A percentile compares a stretch with the other conserved stretches of the same genome.
These are phyloP conservation scores for Spialia ferax DNA, from an alignment of 2,888 invertebrate genomes.

Conservation along the genomic window DNA sequence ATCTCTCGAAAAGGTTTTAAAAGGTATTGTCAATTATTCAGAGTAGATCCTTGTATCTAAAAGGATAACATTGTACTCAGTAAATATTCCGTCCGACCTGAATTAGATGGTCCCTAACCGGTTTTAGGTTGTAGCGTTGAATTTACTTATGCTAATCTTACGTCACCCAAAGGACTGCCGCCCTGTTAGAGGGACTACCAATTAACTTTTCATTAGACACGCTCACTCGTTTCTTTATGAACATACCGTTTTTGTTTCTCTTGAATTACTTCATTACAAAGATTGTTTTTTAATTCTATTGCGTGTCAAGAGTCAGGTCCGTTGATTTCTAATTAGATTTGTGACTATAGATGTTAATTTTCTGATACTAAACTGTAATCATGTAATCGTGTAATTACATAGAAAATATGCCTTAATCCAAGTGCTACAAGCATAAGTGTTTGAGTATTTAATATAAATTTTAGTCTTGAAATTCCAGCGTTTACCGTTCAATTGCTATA, in stretches of 20 bases:
- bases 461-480: too few species aligned
- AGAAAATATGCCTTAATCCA: too few species aligned
- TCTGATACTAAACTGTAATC: too few species aligned
- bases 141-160: conserved; percentile 80
- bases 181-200: conserved; percentile 38
- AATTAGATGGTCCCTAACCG: conserved; percentile 67
- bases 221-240: conserved; percentile 31
- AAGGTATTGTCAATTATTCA: conserved; percentile 47
- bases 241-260: neutral
- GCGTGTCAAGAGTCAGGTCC: neutral
- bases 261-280: neutral
- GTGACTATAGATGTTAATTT: too few species aligned
- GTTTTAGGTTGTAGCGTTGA: conserved; percentile 65
- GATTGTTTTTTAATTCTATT: neutral
- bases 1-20: conserved; percentile 16
- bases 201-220: conserved; percentile 39
- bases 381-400: too few species aligned
- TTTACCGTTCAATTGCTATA: too few species aligned
- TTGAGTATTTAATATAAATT: too few species aligned
- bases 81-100: conserved; percentile 62
- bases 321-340: too few species aligned
- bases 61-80: conserved; percentile 53
- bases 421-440: too few species aligned
- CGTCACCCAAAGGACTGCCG: conserved; percentile 71
- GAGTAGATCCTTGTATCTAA: conserved; percentile 41